phyloP scores from a whole-genome alignment of 2,888 invertebrate species.

The Heteromurus nitidus region DNA sequence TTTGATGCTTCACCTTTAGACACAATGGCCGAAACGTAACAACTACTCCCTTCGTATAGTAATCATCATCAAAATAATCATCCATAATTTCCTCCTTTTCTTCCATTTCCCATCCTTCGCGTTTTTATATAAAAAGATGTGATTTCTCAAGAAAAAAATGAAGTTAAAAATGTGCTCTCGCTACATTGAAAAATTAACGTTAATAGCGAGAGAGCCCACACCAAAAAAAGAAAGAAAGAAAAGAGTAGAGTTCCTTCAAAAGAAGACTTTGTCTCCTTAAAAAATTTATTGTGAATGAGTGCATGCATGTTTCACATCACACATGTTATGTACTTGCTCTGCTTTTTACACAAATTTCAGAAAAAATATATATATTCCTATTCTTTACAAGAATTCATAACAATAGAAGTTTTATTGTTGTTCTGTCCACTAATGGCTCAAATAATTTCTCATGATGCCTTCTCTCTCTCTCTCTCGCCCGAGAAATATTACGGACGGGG shows the following conservation, averaged over 20 bases:
- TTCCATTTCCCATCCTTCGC: slow-evolving; percentile 6
- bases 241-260: not conserved
- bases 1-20: not conserved
- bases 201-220: slow-evolving; percentile 30
- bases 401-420: slow-evolving; percentile 6
- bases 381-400: not conserved
- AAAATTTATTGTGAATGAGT: not conserved
- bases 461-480: slow-evolving; percentile 14
- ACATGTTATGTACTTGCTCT: not conserved
- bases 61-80: slow-evolving; percentile 62
- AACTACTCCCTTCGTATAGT: not conserved
- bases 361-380: slow-evolving; percentile 1
- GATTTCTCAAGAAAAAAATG: slow-evolving; percentile 43
- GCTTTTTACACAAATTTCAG: not conserved
- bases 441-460: slow-evolving; percentile 20
- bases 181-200: slow-evolving; percentile 56
- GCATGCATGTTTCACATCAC: not conserved
- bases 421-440: slow-evolving; percentile 35
- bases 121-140: slow-evolving; percentile 35
- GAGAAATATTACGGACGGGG: not conserved
- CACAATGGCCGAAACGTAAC: not conserved
- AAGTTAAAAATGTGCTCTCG: slow-evolving; percentile 12
- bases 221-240: slow-evolving; percentile 4
- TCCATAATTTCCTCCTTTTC: slow-evolving; percentile 56
- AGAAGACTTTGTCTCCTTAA: not conserved